Evolutionary conservation across 2,113 vertebrate species (phyloP).

Genomic region (Osmerus eperlanus): DNA sequence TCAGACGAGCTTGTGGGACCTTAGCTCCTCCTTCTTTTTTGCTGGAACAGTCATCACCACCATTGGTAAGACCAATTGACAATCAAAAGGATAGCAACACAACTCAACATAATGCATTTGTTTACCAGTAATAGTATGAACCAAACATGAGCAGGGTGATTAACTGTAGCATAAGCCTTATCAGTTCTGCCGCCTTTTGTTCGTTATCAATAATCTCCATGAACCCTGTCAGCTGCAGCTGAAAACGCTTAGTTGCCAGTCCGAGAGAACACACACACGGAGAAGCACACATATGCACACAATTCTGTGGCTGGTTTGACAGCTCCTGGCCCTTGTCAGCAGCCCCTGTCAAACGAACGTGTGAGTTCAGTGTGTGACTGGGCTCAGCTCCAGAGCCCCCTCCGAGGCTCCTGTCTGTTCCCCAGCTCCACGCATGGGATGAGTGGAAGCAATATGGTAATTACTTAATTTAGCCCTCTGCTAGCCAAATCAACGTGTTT

Average conservation of each 20-base stretch:
- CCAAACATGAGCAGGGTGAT: too few species aligned
- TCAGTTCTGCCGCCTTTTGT: too few species aligned
- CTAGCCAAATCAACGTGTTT: too few species aligned
- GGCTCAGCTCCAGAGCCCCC: conserved; percentile 21
- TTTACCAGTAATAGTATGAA: background rate
- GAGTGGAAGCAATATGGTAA: too few species aligned
- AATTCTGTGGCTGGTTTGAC: conserved; percentile 4
- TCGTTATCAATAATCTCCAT: too few species aligned
- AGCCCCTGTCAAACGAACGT: conserved; percentile 23
- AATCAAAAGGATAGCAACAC: background rate
- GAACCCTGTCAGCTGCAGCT: conserved; percentile 49
- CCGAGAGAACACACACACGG: conserved; percentile 11
- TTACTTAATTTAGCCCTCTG: too few species aligned
- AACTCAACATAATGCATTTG: background rate
- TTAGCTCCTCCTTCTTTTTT: conserved; percentile 99
- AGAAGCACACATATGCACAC: background rate
- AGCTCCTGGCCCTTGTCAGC: conserved; percentile 38
- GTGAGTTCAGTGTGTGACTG: conserved; percentile 24
- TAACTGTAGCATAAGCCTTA: too few species aligned
- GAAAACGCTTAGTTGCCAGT: conserved; percentile 34
- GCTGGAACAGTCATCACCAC: conserved; percentile 99
- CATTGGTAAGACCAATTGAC: conserved; percentile 79
- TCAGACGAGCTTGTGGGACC: conserved; percentile 96
- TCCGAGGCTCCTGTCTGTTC: conserved; percentile 6
- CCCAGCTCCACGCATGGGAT: too few species aligned